Conservation (phyloP, 1,140 invertebrate species). For the Aphelinus atriplicis region DNA sequence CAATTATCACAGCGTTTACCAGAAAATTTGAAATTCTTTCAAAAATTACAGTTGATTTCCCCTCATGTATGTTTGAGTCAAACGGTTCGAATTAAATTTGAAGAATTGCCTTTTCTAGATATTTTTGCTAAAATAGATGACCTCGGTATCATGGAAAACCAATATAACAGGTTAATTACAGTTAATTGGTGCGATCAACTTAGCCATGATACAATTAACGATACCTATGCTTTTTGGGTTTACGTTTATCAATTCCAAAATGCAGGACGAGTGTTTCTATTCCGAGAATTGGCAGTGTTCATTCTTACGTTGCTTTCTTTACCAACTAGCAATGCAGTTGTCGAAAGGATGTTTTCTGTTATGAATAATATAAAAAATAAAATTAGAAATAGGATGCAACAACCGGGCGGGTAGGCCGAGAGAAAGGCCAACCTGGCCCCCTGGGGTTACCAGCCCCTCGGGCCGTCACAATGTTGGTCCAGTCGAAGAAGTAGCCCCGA, state of each 20-base stretch:
- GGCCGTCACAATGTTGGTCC: too few species aligned
- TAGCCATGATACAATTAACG: neutral
- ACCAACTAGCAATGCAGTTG: conserved; percentile 22
- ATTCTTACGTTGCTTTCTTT: conserved; percentile 19
- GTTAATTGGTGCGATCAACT: conserved; percentile 4
- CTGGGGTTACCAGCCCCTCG: neutral
- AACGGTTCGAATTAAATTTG: neutral
- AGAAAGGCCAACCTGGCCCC: neutral
- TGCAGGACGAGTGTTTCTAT: conserved; percentile 40
- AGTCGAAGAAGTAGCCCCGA: neutral
- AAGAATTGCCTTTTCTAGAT: neutral
- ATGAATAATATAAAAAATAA: conserved; percentile 42
- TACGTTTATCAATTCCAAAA: conserved; percentile 32
- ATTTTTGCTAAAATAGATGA: neutral
- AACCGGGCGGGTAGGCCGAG: neutral
- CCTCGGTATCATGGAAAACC: neutral
- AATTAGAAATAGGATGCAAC: conserved; percentile 34
- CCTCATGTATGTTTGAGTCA: neutral
- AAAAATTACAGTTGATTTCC: conserved; percentile 11
- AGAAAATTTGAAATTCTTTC: conserved; percentile 1
- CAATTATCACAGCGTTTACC: neutral
- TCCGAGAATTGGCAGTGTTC: conserved; percentile 39
- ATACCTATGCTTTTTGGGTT: conserved; percentile 28
- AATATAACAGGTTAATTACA: conserved; percentile 6
- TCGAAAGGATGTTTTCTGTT: conserved; percentile 38